A percentile compares a stretch with the other conserved stretches of the same genome.
Evolutionary conservation across 2,888 invertebrate genomes (phyloP).

Genomic region (Hirtodrosophila duncani): DNA sequence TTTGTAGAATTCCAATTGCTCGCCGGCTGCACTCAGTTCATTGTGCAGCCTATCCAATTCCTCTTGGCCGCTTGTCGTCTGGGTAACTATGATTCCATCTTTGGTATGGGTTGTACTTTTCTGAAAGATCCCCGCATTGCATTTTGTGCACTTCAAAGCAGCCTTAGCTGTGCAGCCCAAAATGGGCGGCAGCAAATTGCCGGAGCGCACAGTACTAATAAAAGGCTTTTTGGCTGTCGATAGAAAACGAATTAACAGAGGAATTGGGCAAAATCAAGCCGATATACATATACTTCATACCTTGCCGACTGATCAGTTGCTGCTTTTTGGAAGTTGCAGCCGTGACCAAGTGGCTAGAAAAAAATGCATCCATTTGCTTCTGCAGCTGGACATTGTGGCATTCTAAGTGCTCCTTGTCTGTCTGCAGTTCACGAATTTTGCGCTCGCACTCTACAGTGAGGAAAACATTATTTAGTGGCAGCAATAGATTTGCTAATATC

Average conservation of each 20-base stretch:
- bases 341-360: slow-evolving; percentile 77
- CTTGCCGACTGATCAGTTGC: slow-evolving; percentile 10
- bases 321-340: slow-evolving; percentile 26
- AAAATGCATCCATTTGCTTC: slow-evolving; percentile 78
- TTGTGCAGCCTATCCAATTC: slow-evolving; percentile 78
- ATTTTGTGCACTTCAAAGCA: slow-evolving; percentile 73
- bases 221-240: slow-evolving; percentile 75
- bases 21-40: slow-evolving; percentile 77
- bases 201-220: slow-evolving; percentile 75
- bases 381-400: slow-evolving; percentile 79
- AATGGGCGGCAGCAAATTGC: slow-evolving; percentile 60
- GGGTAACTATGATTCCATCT: slow-evolving; percentile 64
- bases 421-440: slow-evolving; percentile 80
- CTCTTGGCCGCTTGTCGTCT: slow-evolving; percentile 33
- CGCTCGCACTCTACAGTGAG: slow-evolving; percentile 78
- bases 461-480: slow-evolving; percentile 17
- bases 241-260: neutral
- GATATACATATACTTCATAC: slow-evolving; percentile 35
- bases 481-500: no score
- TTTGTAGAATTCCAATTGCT: slow-evolving; percentile 78
- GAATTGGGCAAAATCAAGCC: neutral
- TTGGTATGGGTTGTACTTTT: slow-evolving; percentile 51
- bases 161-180: slow-evolving; percentile 22
- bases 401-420: slow-evolving; percentile 79
- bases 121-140: slow-evolving; percentile 64